Percentiles rank a stretch among this genome's conserved stretches.
Conservation (phyloP, 2,113 vertebrate species). For the Puma concolor region DNA sequence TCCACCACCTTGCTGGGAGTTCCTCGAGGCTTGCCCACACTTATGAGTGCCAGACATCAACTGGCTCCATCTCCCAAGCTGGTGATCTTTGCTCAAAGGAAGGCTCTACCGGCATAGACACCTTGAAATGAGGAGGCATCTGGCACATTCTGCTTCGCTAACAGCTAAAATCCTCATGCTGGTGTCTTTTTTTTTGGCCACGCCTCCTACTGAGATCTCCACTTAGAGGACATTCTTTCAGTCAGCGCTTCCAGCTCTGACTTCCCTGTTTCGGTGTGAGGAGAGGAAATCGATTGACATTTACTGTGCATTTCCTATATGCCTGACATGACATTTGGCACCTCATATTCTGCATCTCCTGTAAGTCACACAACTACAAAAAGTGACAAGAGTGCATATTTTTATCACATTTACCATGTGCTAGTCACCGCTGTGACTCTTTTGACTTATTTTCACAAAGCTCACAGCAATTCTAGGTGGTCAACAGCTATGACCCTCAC, state of each 20-base stretch:
- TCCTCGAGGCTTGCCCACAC: neutral
- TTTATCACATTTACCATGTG: rapidly evolving
- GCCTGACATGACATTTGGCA: neutral
- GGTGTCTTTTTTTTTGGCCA: neutral
- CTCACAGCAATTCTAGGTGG: neutral
- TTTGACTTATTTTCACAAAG: neutral
- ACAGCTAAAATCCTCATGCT: neutral
- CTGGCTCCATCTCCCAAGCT: neutral
- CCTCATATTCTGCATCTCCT: neutral
- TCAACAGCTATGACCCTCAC: neutral
- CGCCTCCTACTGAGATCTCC: neutral
- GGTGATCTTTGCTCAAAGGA: neutral
- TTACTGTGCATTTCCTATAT: neutral
- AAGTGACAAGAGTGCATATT: neutral
- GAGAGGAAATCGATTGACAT: neutral
- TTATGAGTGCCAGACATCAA: neutral
- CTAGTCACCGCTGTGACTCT: neutral
- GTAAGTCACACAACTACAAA: neutral
- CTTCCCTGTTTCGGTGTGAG: neutral
- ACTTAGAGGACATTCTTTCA: neutral
- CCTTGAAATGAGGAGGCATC: neutral
- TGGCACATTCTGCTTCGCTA: neutral
- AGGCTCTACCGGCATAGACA: neutral
- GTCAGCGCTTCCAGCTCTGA: neutral
- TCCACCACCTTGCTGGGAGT: neutral